A percentile compares a stretch with the other conserved stretches of the same genome.
Conservation (phyloP, 2,797 vertebrate genomes). For the Eidolon dupreanum region DNA sequence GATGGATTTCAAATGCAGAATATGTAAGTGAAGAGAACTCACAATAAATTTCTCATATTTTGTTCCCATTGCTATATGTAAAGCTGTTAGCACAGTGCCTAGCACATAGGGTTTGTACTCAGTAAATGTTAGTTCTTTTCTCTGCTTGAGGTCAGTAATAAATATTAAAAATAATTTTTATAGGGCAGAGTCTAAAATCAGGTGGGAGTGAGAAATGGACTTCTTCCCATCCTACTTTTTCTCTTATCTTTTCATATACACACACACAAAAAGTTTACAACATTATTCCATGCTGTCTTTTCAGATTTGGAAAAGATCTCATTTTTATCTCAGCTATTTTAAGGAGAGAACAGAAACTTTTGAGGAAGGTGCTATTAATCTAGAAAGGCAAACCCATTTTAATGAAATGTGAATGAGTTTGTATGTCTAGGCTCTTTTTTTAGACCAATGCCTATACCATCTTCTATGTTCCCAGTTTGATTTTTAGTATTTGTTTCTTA, state of each 20-base stretch:
- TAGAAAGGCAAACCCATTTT: slow-evolving; percentile 56
- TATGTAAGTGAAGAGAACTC: slow-evolving; percentile 22
- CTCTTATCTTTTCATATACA: background rate
- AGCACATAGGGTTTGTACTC: slow-evolving; percentile 9
- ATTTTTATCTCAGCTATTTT: slow-evolving; percentile 55
- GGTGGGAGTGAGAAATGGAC: background rate
- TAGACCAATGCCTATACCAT: background rate
- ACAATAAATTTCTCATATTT: slow-evolving; percentile 39
- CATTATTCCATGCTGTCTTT: slow-evolving; percentile 42
- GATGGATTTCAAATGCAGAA: slow-evolving; percentile 4
- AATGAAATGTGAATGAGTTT: slow-evolving; percentile 27
- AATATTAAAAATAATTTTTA: slow-evolving; percentile 51
- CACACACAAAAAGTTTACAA: background rate
- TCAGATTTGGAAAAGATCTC: slow-evolving; percentile 47
- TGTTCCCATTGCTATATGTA: background rate
- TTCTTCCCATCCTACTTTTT: background rate
- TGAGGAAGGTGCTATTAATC: slow-evolving; percentile 66
- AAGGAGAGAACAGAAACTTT: slow-evolving; percentile 57
- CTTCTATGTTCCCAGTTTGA: slow-evolving; percentile 20
- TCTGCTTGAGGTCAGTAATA: slow-evolving; percentile 27
- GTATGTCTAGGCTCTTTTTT: slow-evolving; percentile 7
- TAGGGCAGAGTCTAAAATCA: slow-evolving; percentile 47
- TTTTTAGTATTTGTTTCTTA: slow-evolving; percentile 21
- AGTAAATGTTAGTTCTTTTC: slow-evolving; percentile 42
- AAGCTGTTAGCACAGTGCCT: slow-evolving; percentile 5